Conservation (phyloP, 2,888 invertebrate species). For the Caenorhabditis becei region DNA sequence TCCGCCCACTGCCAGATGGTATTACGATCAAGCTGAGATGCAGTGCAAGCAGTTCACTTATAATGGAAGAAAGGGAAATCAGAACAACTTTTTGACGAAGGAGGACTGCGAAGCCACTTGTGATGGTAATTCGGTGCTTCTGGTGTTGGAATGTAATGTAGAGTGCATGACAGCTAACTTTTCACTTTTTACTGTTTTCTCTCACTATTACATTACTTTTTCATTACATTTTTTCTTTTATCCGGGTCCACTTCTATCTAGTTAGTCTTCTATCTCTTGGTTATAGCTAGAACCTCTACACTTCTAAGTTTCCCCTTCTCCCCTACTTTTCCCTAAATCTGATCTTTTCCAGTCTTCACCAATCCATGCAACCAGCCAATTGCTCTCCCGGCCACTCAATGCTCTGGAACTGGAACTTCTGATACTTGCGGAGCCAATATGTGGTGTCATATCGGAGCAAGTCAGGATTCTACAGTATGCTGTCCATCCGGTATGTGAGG, state of each 20-base stretch:
- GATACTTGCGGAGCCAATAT: constrained; percentile 70
- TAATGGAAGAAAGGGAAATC: constrained; percentile 77
- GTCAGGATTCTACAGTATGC: constrained; percentile 76
- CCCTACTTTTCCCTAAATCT: neutral
- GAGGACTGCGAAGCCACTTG: constrained; percentile 79
- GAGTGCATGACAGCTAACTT: constrained; percentile 13
- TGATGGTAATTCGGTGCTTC: constrained; percentile 65
- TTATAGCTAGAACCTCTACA: neutral
- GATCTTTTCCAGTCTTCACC: constrained; percentile 70
- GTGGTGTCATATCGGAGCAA: constrained; percentile 80
- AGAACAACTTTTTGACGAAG: constrained; percentile 79
- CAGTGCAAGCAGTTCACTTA: constrained; percentile 75
- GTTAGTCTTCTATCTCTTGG: neutral
- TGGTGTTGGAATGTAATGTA: neutral
- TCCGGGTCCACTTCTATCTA: constrained; percentile 23
- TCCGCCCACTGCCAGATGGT: constrained; percentile 73
- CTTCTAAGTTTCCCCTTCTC: neutral
- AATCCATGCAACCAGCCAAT: constrained; percentile 78
- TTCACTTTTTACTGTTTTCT: constrained; percentile 8
- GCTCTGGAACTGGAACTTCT: constrained; percentile 60
- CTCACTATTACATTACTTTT: neutral
- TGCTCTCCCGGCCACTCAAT: constrained; percentile 68
- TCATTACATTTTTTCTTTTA: neutral
- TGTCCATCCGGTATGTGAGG: constrained; percentile 74
- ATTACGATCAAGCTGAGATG: constrained; percentile 72